Conservation (phyloP, 2,888 invertebrate genomes). For the Agriotes lineatus region DNA sequence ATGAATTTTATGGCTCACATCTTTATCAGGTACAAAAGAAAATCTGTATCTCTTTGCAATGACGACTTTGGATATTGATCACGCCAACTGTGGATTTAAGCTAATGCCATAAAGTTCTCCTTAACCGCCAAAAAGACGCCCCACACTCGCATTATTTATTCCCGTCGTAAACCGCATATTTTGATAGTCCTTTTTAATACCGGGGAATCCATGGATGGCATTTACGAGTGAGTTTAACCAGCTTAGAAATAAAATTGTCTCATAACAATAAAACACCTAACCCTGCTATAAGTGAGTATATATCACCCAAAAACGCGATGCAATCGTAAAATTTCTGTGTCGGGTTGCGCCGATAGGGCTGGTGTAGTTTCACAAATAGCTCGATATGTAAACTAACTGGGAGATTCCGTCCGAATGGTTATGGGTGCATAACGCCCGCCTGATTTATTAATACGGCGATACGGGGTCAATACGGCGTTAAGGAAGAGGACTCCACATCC, state of each 20-base stretch:
- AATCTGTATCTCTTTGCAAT: no score
- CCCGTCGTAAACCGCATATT: neutral
- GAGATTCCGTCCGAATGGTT: constrained; percentile 36
- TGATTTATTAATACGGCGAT: constrained; percentile 35
- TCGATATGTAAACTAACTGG: constrained; percentile 39
- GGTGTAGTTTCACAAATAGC: constrained; percentile 33
- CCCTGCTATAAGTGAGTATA: constrained; percentile 18
- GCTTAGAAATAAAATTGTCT: constrained; percentile 3
- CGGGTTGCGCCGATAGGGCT: constrained; percentile 14
- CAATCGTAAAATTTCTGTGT: constrained; percentile 28
- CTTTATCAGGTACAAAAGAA: no score
- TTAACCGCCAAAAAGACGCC: no score
- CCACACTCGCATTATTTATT: no score
- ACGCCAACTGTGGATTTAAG: no score
- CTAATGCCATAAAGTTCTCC: no score
- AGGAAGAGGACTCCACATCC: constrained; percentile 31
- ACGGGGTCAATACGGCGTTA: constrained; percentile 29
- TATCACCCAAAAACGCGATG: constrained; percentile 24
- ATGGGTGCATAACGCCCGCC: constrained; percentile 30
- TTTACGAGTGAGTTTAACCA: constrained; percentile 11
- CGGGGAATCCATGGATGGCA: neutral
- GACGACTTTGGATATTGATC: no score
- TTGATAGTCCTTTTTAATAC: neutral
- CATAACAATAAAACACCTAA: constrained; percentile 20
- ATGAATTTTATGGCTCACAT: no score